Conservation (phyloP, 2,888 invertebrate species). For the Tenthredo mesomela region DNA sequence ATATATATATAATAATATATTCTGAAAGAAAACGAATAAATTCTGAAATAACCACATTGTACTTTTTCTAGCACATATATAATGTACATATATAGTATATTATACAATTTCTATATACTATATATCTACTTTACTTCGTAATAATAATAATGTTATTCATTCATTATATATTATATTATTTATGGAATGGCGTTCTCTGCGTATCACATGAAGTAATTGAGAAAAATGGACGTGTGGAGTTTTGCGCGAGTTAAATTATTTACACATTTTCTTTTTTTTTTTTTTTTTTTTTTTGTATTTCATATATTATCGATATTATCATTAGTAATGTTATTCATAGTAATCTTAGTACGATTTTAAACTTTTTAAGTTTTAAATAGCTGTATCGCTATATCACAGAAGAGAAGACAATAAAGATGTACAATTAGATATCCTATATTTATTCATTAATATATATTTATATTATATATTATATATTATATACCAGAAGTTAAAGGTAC, state of each 20-base stretch:
- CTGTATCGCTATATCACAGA: conserved; percentile 51
- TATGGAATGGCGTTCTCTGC: conserved; percentile 44
- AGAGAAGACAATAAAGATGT: conserved; percentile 51
- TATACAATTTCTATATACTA: background rate
- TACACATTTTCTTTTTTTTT: background rate
- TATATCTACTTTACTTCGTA: conserved; percentile 20
- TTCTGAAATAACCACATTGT: background rate
- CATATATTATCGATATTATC: conserved; percentile 13
- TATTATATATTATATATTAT: background rate
- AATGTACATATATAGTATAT: background rate
- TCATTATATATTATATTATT: conserved; percentile 28
- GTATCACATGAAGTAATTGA: conserved; percentile 43
- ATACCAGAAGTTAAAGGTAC: conserved; percentile 35
- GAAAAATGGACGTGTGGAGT: conserved; percentile 45
- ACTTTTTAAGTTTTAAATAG: conserved; percentile 44
- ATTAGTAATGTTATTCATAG: background rate
- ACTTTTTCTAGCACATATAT: background rate
- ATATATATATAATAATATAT: background rate
- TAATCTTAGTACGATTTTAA: conserved; percentile 22
- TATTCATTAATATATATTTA: background rate
- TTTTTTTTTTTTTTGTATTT: background rate
- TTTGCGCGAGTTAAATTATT: conserved; percentile 39
- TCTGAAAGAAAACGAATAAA: conserved; percentile 17
- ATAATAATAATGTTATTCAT: background rate
- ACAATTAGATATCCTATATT: conserved; percentile 37